Percentiles rank a stretch among this genome's conserved stretches.
Conservation (phyloP, 2,797 vertebrate species). For the Rhinichthys osculus region DNA sequence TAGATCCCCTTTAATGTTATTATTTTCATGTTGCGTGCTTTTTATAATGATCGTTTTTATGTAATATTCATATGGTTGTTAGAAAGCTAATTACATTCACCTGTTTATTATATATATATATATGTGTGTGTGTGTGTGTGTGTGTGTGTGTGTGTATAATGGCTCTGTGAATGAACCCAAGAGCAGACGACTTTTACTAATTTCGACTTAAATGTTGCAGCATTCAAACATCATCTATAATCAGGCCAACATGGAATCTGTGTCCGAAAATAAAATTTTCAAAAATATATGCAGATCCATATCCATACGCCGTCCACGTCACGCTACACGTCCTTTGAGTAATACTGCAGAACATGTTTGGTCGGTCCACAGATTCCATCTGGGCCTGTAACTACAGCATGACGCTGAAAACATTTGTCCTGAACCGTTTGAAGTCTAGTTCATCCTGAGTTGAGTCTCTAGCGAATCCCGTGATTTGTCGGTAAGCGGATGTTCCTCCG, state of each 20-base stretch:
- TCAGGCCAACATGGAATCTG: slow-evolving; percentile 24
- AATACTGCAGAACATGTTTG: not conserved
- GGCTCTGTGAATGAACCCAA: slow-evolving; percentile 17
- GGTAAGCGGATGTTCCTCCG: slow-evolving; percentile 24
- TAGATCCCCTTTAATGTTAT: not conserved
- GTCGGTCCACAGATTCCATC: not conserved
- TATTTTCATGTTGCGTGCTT: not conserved
- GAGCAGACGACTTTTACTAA: slow-evolving; percentile 12
- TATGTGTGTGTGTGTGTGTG: no score
- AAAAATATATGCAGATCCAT: not conserved
- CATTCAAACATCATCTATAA: not conserved
- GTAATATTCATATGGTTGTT: not conserved
- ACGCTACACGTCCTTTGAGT: not conserved
- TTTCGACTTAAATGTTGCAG: not conserved
- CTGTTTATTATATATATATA: not conserved
- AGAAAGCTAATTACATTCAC: not conserved
- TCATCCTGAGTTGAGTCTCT: slow-evolving; percentile 54
- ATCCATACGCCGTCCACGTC: not conserved
- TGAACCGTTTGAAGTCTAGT: slow-evolving; percentile 27
- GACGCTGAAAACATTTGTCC: slow-evolving; percentile 11
- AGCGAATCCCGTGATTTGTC: slow-evolving; percentile 37
- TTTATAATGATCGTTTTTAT: not conserved
- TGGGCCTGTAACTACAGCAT: not conserved
- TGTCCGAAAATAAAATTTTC: not conserved
- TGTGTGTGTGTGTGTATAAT: not conserved